Evolutionary conservation across 1,140 invertebrate species (phyloP), one percentile per base, ranked within the genome.

Genomic region (Harpegnathos saltator): DNA sequence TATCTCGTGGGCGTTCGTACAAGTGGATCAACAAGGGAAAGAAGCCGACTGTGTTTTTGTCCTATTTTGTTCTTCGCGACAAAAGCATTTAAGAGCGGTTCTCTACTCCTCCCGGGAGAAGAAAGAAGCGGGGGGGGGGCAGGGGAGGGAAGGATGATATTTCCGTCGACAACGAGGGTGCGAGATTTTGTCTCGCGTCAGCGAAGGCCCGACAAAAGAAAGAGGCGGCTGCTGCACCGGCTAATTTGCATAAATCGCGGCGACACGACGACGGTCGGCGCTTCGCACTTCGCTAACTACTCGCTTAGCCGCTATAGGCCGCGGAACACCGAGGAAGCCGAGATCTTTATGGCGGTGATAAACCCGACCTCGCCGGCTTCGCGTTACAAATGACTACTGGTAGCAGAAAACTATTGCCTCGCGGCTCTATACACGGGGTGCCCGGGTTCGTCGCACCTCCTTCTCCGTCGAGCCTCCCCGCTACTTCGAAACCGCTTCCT

Each of bases 271-370:
- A 68, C 65, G 77, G 63, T 44, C 72, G 74, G 24, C 75, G 54
- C 63, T 78, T 77, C 73, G 62, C 74, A 82, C 82, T 82, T 52
- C 44, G 88, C 86, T 86, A 85, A 89, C 86, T 85, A 85, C 62
- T 69, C 33, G 75, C 63, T 48, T 69, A 63, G 73, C 24, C 17
- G 29, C 44, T 63, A 62, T 68, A 77, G 77, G 61, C 65, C 44
- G 73, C 58, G 62, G 75, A 72, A 82, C 56, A 74, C 58, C 62
- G 84, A 78, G 62, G 85, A 88, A 90, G 82, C 81, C 48, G 77
- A 88, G 88, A 91, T 91, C 89, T 91, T 91, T 91, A 92, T 91
- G 85, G 83, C 65, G 80, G 91, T 89, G 87, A 92, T 91, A 92
- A 92, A 90, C 71, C 80, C 72, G 69, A 82, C 65, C 82, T 81